phyloP scores from a whole-genome alignment of 2,888 invertebrate species.

The Cheilosia vulpina region DNA sequence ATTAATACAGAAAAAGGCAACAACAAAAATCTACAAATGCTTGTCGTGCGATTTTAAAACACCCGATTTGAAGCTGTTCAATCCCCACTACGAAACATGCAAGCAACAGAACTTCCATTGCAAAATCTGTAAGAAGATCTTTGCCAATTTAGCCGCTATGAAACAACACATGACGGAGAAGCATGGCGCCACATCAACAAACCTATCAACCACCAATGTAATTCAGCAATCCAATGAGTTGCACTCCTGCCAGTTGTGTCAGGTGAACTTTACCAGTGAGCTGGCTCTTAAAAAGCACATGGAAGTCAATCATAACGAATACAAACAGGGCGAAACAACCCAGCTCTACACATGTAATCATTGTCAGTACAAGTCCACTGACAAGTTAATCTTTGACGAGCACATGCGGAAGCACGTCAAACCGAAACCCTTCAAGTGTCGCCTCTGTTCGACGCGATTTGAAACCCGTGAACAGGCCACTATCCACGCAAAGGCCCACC shows the following conservation, averaged over 20 bases:
- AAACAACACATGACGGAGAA: slow-evolving; percentile 83
- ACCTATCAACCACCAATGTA: slow-evolving; percentile 21
- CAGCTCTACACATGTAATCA: slow-evolving; percentile 82
- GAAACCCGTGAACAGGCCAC: slow-evolving; percentile 83
- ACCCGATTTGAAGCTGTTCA: slow-evolving; percentile 83
- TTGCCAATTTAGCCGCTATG: slow-evolving; percentile 82
- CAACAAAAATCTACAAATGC: slow-evolving; percentile 83
- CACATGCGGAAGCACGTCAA: slow-evolving; percentile 83
- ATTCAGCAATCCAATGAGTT: slow-evolving; percentile 79
- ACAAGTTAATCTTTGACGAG: slow-evolving; percentile 82
- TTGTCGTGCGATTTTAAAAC: slow-evolving; percentile 84
- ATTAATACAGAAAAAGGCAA: slow-evolving; percentile 78
- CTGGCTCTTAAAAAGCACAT: slow-evolving; percentile 82
- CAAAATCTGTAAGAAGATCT: slow-evolving; percentile 83
- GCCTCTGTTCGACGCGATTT: slow-evolving; percentile 83
- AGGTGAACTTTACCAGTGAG: slow-evolving; percentile 82
- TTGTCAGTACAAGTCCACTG: slow-evolving; percentile 83
- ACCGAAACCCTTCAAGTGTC: slow-evolving; percentile 84
- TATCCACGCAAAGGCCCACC: slow-evolving; percentile 83
- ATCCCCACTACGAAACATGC: slow-evolving; percentile 83
- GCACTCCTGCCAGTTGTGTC: slow-evolving; percentile 81
- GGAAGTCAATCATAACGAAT: slow-evolving; percentile 82
- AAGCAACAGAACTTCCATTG: slow-evolving; percentile 83
- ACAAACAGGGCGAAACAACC: slow-evolving; percentile 78
- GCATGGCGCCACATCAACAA: slow-evolving; percentile 78